These are phyloP conservation scores for Heteromormyrus szaboi DNA, from an alignment of 2,797 vertebrate genomes.

Conservation along the genomic window DNA sequence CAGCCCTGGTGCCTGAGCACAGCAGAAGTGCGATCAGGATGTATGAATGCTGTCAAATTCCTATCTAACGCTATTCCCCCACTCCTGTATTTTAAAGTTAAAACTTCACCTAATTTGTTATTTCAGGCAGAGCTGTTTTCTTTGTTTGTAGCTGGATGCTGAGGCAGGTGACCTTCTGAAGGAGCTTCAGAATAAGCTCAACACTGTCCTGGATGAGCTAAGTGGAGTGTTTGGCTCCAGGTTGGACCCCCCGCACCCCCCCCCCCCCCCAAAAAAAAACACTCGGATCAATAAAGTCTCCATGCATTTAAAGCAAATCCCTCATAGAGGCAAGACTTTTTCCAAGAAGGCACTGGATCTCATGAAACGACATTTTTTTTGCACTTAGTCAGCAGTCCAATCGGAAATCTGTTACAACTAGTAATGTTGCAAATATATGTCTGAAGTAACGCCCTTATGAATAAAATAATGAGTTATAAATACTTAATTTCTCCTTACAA, in stretches of 20 bases:
- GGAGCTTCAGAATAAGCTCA: constrained; percentile 91
- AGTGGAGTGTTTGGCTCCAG: constrained; percentile 80
- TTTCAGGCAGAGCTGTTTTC: constrained; percentile 36
- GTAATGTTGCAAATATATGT: not conserved
- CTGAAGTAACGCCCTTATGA: not conserved
- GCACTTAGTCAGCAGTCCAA: not conserved
- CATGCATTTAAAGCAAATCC: not conserved
- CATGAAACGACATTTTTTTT: not conserved
- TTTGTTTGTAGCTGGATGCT: constrained; percentile 76
- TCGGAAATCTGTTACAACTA: not conserved
- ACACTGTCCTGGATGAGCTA: constrained; percentile 82
- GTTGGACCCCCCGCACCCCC: constrained; percentile 53
- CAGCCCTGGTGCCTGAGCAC: not conserved
- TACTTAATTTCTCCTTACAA: not conserved
- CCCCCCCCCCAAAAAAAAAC: not conserved
- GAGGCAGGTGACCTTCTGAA: constrained; percentile 86
- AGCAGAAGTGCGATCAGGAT: not conserved
- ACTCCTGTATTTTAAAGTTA: not conserved
- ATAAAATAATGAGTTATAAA: not conserved
- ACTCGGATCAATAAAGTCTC: not conserved
- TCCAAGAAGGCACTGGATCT: not conserved
- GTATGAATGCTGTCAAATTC: not conserved
- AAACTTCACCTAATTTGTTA: constrained; percentile 20
- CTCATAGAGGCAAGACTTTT: not conserved
- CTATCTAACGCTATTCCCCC: not conserved